These are phyloP conservation scores for Metellina segmentata DNA, from an alignment of 2,888 invertebrate species.

Conservation along the genomic window DNA sequence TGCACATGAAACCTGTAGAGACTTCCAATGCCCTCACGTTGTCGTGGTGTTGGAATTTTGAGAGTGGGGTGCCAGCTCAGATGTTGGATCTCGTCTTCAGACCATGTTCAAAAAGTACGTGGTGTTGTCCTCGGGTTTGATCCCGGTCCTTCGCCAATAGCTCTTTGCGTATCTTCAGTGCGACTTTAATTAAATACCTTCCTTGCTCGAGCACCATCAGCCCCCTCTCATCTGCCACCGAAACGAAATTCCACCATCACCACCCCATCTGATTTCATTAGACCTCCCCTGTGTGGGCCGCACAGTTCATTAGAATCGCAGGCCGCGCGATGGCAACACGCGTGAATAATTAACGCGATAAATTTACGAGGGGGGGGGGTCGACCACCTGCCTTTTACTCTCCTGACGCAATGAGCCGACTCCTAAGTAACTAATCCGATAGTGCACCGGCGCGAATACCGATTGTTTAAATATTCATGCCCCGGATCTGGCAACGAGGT, in stretches of 20 bases:
- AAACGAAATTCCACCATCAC: slow-evolving; percentile 23
- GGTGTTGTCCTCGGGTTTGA: too few species aligned
- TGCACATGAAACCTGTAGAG: too few species aligned
- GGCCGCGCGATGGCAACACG: not conserved
- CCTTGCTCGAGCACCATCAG: not conserved
- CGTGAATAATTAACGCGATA: slow-evolving; percentile 73
- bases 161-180: too few species aligned
- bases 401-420: slow-evolving; percentile 29
- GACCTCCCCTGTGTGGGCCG: not conserved
- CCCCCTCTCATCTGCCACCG: not conserved
- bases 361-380: slow-evolving; percentile 50
- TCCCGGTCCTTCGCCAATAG: too few species aligned
- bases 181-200: too few species aligned
- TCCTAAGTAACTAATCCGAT: slow-evolving; percentile 62
- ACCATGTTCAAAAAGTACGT: too few species aligned
- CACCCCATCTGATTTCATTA: slow-evolving; percentile 46
- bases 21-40: too few species aligned
- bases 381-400: slow-evolving; percentile 4
- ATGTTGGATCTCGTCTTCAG: too few species aligned
- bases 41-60: too few species aligned
- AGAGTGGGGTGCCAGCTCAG: too few species aligned
- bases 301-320: not conserved
- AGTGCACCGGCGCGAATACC: not conserved
- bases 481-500: slow-evolving; percentile 7
- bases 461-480: slow-evolving; percentile 70